Evolutionary conservation across 2,797 vertebrate genomes (phyloP), one percentile per base, ranked within the genome.

Genomic region (Cynodonichthys magdalenae): DNA sequence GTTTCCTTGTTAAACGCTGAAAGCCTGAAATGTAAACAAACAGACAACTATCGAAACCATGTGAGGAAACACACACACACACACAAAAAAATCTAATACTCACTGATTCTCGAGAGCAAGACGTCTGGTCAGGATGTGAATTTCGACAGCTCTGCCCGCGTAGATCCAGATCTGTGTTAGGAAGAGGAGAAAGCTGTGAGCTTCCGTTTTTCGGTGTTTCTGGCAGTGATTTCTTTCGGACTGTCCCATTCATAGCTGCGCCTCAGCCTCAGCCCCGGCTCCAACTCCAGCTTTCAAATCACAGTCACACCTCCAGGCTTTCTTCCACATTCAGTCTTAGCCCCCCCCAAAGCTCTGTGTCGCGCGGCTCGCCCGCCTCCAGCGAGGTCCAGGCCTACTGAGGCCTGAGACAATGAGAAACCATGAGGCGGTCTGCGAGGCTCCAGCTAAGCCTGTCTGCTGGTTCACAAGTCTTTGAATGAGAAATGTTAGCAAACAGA

Each of bases 401-500:
- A 92, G 90, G 90, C 92, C 91, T 85, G 87, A 91, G 86, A 94
- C 94, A 95, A 95, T 92, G 91, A 92, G 85, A 93, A 91, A 92
- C 94, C 92, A 91, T 90, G 90, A 93, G 93, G 92, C 89, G 89
- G 89, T 90, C 86, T 87, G 86, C 67, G 80, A 90, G 85, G 81
- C 92, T 92, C 87, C 82, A 84, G 93, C 91, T 93, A 91, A 93
- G 89, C 93, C 90, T 39, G 91, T 93, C 95, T 94, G 92, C 92
- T 90, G 89, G 94, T 95, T 95, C 94, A 95, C 94, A 94, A 93
- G 94, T 93, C 95, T 93, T 77, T 95, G 93, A 94, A 95, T 94
- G 93, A 95, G 92, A 93, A 95, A 95, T 93, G 95, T 95, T 95
- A 96, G 95, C 95, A 95, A 93, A 96, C 95, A 96, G 94, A 95